Base-by-base conservation (phyloP, 2,888 invertebrate species). In the Chrysina gloriosa region DNA sequence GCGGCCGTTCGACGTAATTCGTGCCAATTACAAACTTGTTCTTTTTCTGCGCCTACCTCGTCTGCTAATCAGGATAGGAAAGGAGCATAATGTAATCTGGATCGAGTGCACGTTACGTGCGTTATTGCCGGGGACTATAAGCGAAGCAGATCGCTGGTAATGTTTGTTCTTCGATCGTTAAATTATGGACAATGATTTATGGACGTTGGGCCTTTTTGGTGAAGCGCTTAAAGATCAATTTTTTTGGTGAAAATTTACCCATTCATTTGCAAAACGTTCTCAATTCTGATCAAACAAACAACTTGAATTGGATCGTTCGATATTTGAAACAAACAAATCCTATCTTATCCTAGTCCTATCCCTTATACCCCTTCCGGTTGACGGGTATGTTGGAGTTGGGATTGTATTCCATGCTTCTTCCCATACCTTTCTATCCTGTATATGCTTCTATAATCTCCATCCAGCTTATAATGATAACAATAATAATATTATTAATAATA, bases 11-110 rank as follows among this genome's bases (percentile, higher is more conserved):
- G 58, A 29, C 16, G 45, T 61, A 61, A 61, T 61, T 61, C 27
- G 42, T 61, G 42, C 42, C 58, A 61, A 61, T 61, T 42, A 61
- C 58, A 61, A 42, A 61, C 42, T 42, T 58, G 14, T 61, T 19
- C 36, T 31, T 58, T 50, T 58, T 52, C 29, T n/a, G 50, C 29
- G 29, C 6, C 16, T 19, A 52, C 58, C 29, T 45, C 27, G 25
- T 36, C 36, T 25, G 25, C 27, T 58, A 58, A 58, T 58, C 36
- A 58, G 25, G 39, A 58, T 25, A 27, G 42, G 42, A 58, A 58
- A 39, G 25, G 58, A 34, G 34, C 16, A 58, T 42, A 58, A 58
- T 25, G 58, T 58, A 21, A 56, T 39, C 14, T 58, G 27, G 58
- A 39, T 39, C 14, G 39, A 23, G 25, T 42, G 39, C 25, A 58